Evolutionary conservation across 1,140 invertebrate genomes (phyloP).

Genomic region (Chymomyza costata): DNA sequence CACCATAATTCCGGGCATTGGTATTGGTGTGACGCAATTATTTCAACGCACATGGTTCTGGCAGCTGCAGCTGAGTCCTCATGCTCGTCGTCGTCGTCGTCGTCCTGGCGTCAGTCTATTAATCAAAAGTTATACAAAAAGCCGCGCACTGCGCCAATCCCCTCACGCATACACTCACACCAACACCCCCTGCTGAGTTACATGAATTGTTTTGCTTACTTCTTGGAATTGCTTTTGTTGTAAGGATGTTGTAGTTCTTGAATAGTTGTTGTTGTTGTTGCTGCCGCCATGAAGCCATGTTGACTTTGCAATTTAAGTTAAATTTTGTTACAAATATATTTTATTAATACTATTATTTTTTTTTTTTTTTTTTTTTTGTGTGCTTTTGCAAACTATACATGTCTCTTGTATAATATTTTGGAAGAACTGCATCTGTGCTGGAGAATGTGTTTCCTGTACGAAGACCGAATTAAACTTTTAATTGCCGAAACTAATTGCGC

Average conservation of each 20-base stretch:
- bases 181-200: background rate
- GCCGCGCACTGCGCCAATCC: conserved; percentile 60
- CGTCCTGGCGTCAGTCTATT: conserved; percentile 47
- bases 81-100: conserved; percentile 5
- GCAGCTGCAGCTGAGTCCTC: conserved; percentile 31
- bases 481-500: too few relatives aligned
- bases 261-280: conserved; percentile 17
- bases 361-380: too few relatives aligned
- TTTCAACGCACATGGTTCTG: conserved; percentile 28
- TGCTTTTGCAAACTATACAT: too few relatives aligned
- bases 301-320: conserved; percentile 70
- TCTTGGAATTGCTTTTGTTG: too few relatives aligned
- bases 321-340: too few relatives aligned
- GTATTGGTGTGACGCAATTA: conserved; percentile 56
- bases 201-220: too few relatives aligned
- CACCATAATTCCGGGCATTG: conserved; percentile 4
- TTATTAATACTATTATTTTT: too few relatives aligned
- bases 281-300: conserved; percentile 22
- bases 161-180: conserved; percentile 31
- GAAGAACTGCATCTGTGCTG: too few relatives aligned
- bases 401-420: too few relatives aligned
- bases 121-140: conserved; percentile 71
- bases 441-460: too few relatives aligned
- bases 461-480: too few relatives aligned
- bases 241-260: conserved; percentile 18